Base-by-base conservation (phyloP, 2,113 vertebrate species). In the Anolis carolinensis region DNA sequence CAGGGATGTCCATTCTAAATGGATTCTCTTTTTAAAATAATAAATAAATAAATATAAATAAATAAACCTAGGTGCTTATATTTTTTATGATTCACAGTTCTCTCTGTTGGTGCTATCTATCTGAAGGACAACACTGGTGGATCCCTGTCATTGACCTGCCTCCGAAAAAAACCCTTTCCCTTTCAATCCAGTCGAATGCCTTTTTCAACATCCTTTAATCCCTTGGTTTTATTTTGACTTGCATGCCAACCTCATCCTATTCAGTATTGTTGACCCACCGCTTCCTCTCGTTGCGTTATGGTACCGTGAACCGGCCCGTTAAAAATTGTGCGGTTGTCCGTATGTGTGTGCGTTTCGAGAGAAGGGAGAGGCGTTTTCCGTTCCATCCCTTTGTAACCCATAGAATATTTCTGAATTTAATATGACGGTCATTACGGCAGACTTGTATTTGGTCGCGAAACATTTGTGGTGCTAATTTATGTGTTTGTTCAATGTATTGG, bases 71-170 rank as follows among this genome's bases (percentile, higher is more conserved):
- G 98, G 98, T 98, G 98, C 98, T 96, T 96, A 96, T 95, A 94
- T 96, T 87, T 89, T 78, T 92, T 70, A 48, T 93, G 81, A 92
- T 93, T 92, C 94, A 91, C 86, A 82, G 82, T 93, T 95, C 93
- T 96, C 91, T 95, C 95, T 95, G 97, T 86, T 98, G 98, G 98
- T 99, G 98, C 98, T 99, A 98, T 94, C 55, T 97, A 89, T 95
- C 77, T 93, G 86, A 93, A 90, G 95, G 89, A 93, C 93, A 86
- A 95, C 94, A 87, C 93, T 92, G 94, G 94, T 90, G 91, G 94
- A 84, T 6, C 93, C 95, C 91, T 92, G 93, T 94, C 87, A 74
- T 79, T 90, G 87, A 89, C 84, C 83, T n/a, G 27, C 86, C 93
- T 94, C 92, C 91, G 83, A 30, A 83, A 79, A 84, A 30, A 83